Percentiles rank a stretch among this genome's conserved stretches.
phyloP scores from a whole-genome alignment of 2,888 invertebrate genomes.

The Apoderus coryli region DNA sequence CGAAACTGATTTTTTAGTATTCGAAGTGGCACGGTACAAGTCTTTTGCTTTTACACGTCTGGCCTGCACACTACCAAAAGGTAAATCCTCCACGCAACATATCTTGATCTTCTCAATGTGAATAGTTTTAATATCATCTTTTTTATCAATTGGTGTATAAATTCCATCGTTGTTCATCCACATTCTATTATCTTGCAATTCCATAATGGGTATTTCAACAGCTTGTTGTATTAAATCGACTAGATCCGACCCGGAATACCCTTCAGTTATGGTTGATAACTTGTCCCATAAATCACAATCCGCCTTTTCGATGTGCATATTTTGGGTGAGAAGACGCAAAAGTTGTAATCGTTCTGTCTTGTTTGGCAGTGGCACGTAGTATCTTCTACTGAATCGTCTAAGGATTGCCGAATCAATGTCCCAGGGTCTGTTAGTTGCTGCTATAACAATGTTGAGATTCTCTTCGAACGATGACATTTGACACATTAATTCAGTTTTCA shows the following conservation, averaged over 20 bases:
- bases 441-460: conserved; percentile 30
- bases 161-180: conserved; percentile 28
- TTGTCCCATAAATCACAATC: conserved; percentile 15
- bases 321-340: conserved; percentile 22
- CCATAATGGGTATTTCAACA: conserved; percentile 31
- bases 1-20: no score
- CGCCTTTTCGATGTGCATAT: conserved; percentile 18
- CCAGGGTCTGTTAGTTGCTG: conserved; percentile 49
- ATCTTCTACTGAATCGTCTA: conserved; percentile 39
- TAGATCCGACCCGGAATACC: conserved; percentile 42
- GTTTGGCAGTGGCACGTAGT: conserved; percentile 39
- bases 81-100: no score
- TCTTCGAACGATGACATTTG: conserved; percentile 34
- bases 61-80: no score
- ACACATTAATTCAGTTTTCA: conserved; percentile 41
- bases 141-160: conserved; percentile 20
- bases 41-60: no score
- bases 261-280: conserved; percentile 34
- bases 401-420: conserved; percentile 43
- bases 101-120: no score
- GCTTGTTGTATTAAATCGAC: conserved; percentile 30
- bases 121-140: conserved; percentile 15
- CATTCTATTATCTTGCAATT: conserved; percentile 30
- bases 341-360: conserved; percentile 24
- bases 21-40: background rate